Evolutionary conservation across 2,113 vertebrate genomes (phyloP), one percentile per base, ranked within the genome.

Genomic region (Channa argus): DNA sequence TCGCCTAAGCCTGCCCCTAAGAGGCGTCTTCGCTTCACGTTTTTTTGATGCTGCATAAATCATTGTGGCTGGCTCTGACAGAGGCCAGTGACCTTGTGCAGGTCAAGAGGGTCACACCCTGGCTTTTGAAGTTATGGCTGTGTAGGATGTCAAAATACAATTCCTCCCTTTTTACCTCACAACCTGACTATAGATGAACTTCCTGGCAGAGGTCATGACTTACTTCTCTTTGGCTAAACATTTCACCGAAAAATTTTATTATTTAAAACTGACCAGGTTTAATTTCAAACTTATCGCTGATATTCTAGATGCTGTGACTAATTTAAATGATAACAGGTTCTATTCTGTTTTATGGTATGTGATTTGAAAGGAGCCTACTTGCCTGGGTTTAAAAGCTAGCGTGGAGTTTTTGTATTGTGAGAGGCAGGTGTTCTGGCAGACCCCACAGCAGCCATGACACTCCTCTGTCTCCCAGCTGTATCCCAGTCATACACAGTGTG

Each of bases 31-130:
- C 79, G 68, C 84, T 73, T 82, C 71, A 70, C 59, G 50, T 85
- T 82, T 82, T 88, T 86, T 80, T 84, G 82, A 86, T 83, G 80
- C 53, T 43, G 70, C 71, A 89, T 88, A 82, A 85, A 88, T 91
- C 87, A 85, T 33, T 6, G 9, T 39, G 60, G 63, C 24, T 6
- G 52, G 65, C 51, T 52, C 61, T 77, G 77, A 84, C 63, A 63
- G 79, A 61, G 82, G 71, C 80, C 52, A 69, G 63, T 8, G 84
- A 73, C 74, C 61, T 44, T 3, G 0, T 38, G 51, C 49, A 67
- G 86, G 88, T 89, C 77, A 87, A 77, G 61, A 80, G 71, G 80
- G 87, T 91, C 81, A 68, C 50, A 5, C 3, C 4, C 49, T 47
- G 43, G 65, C 54, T 81, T 89, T 88, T 88, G 71, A 89, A 90